phyloP scores from a whole-genome alignment of 2,888 invertebrate species.

The Noctua janthe region DNA sequence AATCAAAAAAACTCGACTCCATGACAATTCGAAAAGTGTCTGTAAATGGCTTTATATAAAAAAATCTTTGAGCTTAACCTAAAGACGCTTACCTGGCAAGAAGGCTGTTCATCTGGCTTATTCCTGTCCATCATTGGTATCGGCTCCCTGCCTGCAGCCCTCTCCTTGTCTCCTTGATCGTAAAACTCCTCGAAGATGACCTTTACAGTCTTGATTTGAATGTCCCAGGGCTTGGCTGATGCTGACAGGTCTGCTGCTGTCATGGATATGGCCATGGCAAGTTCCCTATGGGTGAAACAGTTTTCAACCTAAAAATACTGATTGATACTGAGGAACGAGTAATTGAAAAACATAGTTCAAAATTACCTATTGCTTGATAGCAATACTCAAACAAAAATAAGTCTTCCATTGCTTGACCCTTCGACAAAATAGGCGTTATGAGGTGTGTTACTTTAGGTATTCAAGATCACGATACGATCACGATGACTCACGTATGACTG shows the following conservation, averaged over 20 bases:
- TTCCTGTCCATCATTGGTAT: constrained; percentile 95
- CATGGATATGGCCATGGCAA: constrained; percentile 94
- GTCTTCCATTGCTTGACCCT: not conserved
- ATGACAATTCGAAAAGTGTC: not conserved
- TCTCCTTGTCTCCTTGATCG: constrained; percentile 94
- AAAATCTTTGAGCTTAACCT: not conserved
- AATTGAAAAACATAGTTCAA: not conserved
- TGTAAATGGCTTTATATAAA: not conserved
- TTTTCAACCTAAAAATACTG: not conserved
- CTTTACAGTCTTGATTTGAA: constrained; percentile 94
- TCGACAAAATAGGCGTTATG: not conserved
- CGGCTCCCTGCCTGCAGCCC: constrained; percentile 92
- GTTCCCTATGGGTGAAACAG: constrained; percentile 24
- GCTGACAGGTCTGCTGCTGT: constrained; percentile 96
- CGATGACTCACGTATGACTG: constrained; percentile 89
- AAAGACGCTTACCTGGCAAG: constrained; percentile 91
- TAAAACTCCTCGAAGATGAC: constrained; percentile 96
- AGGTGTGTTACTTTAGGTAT: not conserved
- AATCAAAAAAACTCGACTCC: not conserved
- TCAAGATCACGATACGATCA: too few relatives aligned
- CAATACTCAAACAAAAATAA: not conserved
- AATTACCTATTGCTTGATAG: not conserved
- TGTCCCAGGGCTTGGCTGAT: constrained; percentile 95
- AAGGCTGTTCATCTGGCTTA: constrained; percentile 93
- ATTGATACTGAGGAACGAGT: not conserved